Evolutionary conservation across 1,140 invertebrate genomes (phyloP).

Genomic region (Orchesella cincta): DNA sequence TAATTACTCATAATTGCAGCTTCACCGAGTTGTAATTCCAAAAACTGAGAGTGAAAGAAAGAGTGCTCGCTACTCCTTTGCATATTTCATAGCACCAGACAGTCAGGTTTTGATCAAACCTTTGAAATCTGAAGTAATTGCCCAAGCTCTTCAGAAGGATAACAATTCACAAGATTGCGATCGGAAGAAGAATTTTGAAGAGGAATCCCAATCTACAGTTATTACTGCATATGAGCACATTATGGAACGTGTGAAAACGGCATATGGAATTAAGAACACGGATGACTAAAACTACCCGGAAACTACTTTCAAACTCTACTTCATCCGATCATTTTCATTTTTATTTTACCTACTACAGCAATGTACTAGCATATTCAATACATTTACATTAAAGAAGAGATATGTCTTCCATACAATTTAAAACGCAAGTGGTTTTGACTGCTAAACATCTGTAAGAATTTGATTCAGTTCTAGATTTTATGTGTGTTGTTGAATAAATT

Average conservation of each 20-base stretch:
- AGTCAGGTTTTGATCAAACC: conserved; percentile 15
- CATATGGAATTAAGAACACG: neutral
- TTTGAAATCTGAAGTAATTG: conserved; percentile 46
- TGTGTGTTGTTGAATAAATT: too few relatives aligned
- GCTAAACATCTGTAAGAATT: too few relatives aligned
- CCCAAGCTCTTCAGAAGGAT: neutral
- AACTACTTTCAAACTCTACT: neutral
- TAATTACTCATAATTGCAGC: conserved; percentile 15
- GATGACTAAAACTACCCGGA: too few relatives aligned
- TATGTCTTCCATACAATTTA: neutral
- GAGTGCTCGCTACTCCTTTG: conserved; percentile 23
- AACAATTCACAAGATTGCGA: neutral
- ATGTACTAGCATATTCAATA: neutral
- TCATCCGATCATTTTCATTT: neutral
- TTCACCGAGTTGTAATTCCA: conserved; percentile 38
- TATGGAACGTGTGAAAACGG: conserved; percentile 16
- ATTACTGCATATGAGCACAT: conserved; percentile 24
- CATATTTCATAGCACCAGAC: conserved; percentile 35
- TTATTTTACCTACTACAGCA: neutral
- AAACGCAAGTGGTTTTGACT: neutral
- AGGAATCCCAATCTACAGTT: neutral
- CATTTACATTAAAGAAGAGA: neutral
- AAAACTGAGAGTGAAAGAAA: conserved; percentile 16
- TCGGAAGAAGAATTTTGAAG: neutral
- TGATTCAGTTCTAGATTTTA: too few relatives aligned